These are phyloP conservation scores for Sapayoa aenigma DNA, from an alignment of 2,113 vertebrate species.

Conservation along the genomic window DNA sequence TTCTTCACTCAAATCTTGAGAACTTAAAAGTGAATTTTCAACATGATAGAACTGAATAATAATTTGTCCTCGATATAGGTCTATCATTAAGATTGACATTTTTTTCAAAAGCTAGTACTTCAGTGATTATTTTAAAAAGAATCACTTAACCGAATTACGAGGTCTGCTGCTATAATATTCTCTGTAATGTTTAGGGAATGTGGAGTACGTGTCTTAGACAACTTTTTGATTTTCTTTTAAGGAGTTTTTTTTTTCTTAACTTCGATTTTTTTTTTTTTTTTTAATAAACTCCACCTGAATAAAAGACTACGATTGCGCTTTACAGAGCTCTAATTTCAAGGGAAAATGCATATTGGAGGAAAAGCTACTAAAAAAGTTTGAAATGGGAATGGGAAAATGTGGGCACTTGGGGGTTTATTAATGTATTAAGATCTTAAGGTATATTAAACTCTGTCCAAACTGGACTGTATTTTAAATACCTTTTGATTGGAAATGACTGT, in stretches of 20 bases:
- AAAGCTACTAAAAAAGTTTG: not conserved
- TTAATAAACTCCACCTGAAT: not conserved
- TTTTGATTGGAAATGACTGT: not conserved
- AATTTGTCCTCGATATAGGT: not conserved
- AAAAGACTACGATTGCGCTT: not conserved
- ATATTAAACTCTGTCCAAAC: not conserved
- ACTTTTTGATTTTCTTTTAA: conserved; percentile 9
- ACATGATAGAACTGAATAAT: not conserved
- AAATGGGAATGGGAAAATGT: not conserved
- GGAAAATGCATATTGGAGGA: not conserved
- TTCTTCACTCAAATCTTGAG: not conserved
- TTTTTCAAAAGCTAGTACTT: not conserved
- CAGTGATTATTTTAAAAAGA: conserved; percentile 25
- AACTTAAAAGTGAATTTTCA: conserved; percentile 61
- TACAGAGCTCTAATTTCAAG: not conserved
- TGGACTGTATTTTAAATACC: not conserved
- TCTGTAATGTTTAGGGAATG: conserved; percentile 54
- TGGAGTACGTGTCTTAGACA: not conserved
- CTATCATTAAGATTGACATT: not conserved
- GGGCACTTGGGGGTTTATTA: not conserved
- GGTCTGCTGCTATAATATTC: conserved; percentile 56
- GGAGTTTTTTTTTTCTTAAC: not conserved
- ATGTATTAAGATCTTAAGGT: not conserved
- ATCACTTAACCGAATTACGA: not conserved
- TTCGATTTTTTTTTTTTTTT: not conserved